phyloP scores from a whole-genome alignment of 1,140 invertebrate genomes.

The Pseudomyrmex dendroicus region DNA sequence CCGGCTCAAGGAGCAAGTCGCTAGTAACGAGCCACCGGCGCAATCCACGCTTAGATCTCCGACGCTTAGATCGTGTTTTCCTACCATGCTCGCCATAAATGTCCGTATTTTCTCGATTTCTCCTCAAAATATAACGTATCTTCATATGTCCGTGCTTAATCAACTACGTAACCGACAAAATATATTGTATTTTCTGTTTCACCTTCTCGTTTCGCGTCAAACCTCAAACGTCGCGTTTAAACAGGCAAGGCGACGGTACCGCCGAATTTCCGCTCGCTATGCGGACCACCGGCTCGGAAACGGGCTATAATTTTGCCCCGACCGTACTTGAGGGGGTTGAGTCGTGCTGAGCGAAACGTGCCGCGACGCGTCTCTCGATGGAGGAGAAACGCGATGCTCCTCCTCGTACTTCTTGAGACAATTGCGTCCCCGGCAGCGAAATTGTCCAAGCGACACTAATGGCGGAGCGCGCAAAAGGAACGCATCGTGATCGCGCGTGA shows the following conservation, averaged over 20 bases:
- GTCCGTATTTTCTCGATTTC: neutral
- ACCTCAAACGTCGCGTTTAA: constrained; percentile 10
- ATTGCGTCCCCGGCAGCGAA: constrained; percentile 39
- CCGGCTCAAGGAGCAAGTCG: constrained; percentile 63
- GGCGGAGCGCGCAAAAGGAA: constrained; percentile 22
- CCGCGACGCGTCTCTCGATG: constrained; percentile 14
- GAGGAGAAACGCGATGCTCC: neutral
- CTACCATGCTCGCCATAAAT: neutral
- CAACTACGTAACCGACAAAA: neutral
- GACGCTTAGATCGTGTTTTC: constrained; percentile 52
- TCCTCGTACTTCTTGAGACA: constrained; percentile 17
- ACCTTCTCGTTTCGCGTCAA: neutral
- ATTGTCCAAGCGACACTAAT: constrained; percentile 45
- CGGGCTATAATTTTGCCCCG: constrained; percentile 61
- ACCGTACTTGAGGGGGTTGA: constrained; percentile 58
- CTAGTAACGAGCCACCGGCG: constrained; percentile 69
- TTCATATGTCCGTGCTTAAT: neutral
- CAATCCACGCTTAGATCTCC: constrained; percentile 44
- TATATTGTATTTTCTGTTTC: neutral
- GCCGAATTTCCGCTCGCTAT: constrained; percentile 42
- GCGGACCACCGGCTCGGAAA: constrained; percentile 53
- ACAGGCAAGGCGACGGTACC: neutral
- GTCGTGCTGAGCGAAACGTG: constrained; percentile 51
- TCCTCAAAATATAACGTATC: neutral
- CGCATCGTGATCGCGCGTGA: constrained; percentile 18